Evolutionary conservation across 1,140 invertebrate species (phyloP).

Genomic region (Bombus sylvicola): DNA sequence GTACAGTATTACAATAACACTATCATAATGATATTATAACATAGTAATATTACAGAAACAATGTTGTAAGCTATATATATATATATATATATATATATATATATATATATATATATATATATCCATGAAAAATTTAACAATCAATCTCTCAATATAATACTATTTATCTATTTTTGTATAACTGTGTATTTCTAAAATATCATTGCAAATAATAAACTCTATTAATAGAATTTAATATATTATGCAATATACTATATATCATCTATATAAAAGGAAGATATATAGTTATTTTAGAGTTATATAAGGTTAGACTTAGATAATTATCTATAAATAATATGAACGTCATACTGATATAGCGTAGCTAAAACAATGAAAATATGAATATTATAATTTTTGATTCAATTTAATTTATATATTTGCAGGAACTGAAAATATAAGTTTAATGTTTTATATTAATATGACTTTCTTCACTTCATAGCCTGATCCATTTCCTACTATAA

Average conservation of each 20-base stretch:
- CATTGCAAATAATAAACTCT: no score
- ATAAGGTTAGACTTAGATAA: neutral
- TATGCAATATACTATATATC: no score
- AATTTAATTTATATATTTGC: neutral
- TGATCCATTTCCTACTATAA: neutral
- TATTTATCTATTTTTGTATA: no score
- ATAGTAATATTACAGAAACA: neutral
- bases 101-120: no score
- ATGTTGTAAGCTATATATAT: neutral
- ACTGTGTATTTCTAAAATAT: no score
- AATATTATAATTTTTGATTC: neutral
- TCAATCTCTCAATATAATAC: neutral
- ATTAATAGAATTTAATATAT: no score
- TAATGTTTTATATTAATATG: conserved; percentile 2
- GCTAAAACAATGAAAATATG: neutral
- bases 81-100: no score
- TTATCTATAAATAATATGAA: neutral
- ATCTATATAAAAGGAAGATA: no score
- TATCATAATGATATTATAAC: neutral
- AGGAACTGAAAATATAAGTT: neutral
- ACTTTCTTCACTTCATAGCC: neutral
- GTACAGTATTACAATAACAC: neutral
- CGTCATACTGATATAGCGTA: neutral
- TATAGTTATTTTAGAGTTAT: no score
- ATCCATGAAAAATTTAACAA: neutral